phyloP scores from a whole-genome alignment of 2,888 invertebrate species.

The Thera obeliscata region DNA sequence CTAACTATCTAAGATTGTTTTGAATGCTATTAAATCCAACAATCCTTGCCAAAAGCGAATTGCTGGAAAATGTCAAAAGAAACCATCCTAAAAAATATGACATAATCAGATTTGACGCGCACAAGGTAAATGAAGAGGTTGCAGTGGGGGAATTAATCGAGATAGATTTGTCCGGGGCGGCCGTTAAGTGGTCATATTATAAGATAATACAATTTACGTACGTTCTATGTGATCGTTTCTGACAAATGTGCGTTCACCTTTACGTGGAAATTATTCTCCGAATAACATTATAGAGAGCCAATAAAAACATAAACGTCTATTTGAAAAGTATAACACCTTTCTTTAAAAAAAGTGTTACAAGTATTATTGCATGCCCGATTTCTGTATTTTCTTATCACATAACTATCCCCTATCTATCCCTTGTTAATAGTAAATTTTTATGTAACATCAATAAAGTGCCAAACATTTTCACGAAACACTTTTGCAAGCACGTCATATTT shows the following conservation, averaged over 20 bases:
- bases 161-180: not conserved
- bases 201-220: not conserved
- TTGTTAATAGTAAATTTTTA: not conserved
- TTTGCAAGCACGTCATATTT: conserved; percentile 33
- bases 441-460: conserved; percentile 19
- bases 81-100: no score
- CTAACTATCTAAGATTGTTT: not conserved
- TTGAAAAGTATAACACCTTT: not conserved
- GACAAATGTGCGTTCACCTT: not conserved
- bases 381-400: not conserved
- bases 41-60: not conserved
- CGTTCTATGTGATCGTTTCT: not conserved
- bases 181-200: no score
- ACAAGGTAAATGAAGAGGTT: not conserved
- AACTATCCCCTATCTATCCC: not conserved
- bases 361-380: not conserved
- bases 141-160: not conserved
- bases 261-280: not conserved
- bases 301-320: not conserved
- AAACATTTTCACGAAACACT: conserved; percentile 26
- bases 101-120: not conserved
- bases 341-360: not conserved
- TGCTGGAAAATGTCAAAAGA: not conserved
- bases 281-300: not conserved
- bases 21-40: not conserved